Evolutionary conservation across 2,888 invertebrate species (phyloP).

Genomic region (Eilema depressum): DNA sequence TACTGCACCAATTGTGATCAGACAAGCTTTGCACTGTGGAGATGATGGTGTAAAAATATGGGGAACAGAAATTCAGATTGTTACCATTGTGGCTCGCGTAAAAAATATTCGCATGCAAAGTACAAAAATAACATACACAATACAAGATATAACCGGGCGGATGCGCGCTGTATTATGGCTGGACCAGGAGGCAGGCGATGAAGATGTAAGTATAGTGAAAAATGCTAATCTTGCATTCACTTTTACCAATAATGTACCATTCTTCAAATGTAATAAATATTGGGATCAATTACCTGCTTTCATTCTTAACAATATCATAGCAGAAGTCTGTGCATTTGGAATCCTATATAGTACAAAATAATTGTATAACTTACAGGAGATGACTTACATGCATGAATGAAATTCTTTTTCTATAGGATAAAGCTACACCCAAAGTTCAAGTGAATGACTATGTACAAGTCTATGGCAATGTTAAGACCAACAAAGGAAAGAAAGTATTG

Average conservation of each 20-base stretch:
- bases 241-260: too few relatives aligned
- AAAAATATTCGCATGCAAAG: conserved; percentile 81
- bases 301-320: too few relatives aligned
- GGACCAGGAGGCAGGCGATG: conserved; percentile 82
- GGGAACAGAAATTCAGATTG: conserved; percentile 84
- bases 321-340: too few relatives aligned
- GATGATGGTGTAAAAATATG: conserved; percentile 84
- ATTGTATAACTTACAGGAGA: too few relatives aligned
- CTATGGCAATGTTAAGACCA: conserved; percentile 83
- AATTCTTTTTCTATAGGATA: conserved; percentile 66
- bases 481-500: conserved; percentile 81
- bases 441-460: conserved; percentile 83
- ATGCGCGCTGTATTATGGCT: conserved; percentile 84
- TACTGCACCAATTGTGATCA: conserved; percentile 83
- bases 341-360: too few relatives aligned
- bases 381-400: neutral
- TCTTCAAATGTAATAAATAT: too few relatives aligned
- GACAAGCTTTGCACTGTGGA: conserved; percentile 79
- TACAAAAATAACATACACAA: conserved; percentile 83
- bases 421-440: conserved; percentile 79
- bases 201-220: conserved; percentile 82
- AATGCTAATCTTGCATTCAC: too few relatives aligned
- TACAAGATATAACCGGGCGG: conserved; percentile 83
- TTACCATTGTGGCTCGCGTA: conserved; percentile 76
- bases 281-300: too few relatives aligned